phyloP scores from a whole-genome alignment of 1,140 invertebrate genomes.

The Apis mellifera region DNA sequence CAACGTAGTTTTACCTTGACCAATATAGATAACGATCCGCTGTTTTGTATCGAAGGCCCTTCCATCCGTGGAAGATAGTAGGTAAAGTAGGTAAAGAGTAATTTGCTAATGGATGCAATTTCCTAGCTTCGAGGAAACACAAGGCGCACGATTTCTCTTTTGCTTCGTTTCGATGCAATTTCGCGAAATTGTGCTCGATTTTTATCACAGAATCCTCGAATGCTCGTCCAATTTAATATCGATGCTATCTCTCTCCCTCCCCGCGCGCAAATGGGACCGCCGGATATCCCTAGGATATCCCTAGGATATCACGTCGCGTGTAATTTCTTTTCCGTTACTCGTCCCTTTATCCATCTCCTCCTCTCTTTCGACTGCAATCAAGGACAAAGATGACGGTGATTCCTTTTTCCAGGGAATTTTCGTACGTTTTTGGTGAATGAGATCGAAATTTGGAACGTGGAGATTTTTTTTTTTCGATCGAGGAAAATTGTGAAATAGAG shows the following conservation, averaged over 20 bases:
- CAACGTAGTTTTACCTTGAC: conserved; percentile 44
- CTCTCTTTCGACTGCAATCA: no score
- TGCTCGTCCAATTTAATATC: conserved; percentile 15
- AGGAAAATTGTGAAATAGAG: no score
- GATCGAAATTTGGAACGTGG: no score
- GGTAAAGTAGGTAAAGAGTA: conserved; percentile 54
- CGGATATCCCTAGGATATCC: background rate
- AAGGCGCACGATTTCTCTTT: conserved; percentile 1
- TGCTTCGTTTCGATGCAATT: conserved; percentile 36
- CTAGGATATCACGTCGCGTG: no score
- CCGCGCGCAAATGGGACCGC: background rate
- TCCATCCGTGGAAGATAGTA: conserved; percentile 20
- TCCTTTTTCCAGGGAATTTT: no score
- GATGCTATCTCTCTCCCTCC: background rate
- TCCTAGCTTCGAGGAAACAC: conserved; percentile 40
- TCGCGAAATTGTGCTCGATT: conserved; percentile 38
- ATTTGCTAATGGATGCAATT: conserved; percentile 65
- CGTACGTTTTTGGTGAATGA: no score
- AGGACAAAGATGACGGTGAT: no score
- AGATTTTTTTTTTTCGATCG: no score
- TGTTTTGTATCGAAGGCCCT: conserved; percentile 39
- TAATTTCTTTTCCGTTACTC: background rate
- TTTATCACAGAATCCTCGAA: background rate
- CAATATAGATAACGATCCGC: conserved; percentile 53
- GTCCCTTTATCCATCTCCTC: no score